Evolutionary conservation across 2,113 vertebrate species (phyloP), one percentile per base, ranked within the genome.

Genomic region (Corvus moneduloides): DNA sequence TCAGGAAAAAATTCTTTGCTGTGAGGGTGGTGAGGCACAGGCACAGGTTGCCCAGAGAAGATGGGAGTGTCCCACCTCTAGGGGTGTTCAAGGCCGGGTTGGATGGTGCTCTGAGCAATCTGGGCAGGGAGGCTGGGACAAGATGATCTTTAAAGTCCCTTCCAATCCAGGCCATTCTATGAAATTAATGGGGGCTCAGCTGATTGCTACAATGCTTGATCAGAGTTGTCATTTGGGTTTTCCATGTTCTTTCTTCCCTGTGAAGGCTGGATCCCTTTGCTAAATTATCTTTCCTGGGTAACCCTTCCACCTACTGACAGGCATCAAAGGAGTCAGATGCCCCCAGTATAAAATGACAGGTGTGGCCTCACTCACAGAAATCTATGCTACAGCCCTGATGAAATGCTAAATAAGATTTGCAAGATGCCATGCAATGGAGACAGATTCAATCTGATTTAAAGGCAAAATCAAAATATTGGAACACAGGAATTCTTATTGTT

Each of bases 351-450:
- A 14, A 23, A 69, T 41, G 46, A 37, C 20, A 84, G 22, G 12
- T 74, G 35, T 43, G n/a, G 6, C 15, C 14, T 46, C 21, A 52
- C 15, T 22, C n/a, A 23, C 0, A 46, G 15, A 69, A 39, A 63
- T 55, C 8, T 59, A 49, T 12, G 7, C 7, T 39, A 37, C 12
- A 85, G 24, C 32, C 12, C 20, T 2, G 1, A 20, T 33, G 28
- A 91, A 94, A 91, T 35, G 39, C 43, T 84, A 61, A 92, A n/a
- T 41, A 77, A 62, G 13, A 39, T 95, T 66, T 75, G 26, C 19
- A 84, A 89, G 27, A 37, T 18, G 26, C 3, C 43, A 33, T 71
- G 75, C 79, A 66, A 26, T 10, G 10, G 28, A 74, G 21, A 14
- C 41, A 58, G 28, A 73, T 61, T 41, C 26, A 35, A 49, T 49